These are phyloP conservation scores for Apotomis betuletana DNA, from an alignment of 2,888 invertebrate genomes.

Conservation along the genomic window DNA sequence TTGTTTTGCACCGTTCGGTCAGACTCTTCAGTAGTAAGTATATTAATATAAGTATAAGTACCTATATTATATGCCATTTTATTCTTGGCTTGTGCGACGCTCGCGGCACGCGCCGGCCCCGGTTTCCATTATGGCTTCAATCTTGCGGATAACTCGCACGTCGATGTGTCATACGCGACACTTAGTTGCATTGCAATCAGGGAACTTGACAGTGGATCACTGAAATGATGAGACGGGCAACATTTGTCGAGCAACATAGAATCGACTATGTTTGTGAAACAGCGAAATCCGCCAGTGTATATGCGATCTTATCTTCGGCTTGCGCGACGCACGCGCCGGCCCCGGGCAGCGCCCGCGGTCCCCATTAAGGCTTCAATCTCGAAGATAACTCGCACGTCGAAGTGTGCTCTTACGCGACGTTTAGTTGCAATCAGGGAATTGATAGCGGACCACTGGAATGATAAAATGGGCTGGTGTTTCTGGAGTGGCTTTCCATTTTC, in stretches of 20 bases:
- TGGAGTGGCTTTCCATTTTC: neutral
- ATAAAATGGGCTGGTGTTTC: slow-evolving; percentile 19
- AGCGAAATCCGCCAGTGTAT: neutral
- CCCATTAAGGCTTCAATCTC: slow-evolving; percentile 34
- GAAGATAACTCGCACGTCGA: slow-evolving; percentile 36
- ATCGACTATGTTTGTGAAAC: too few relatives aligned
- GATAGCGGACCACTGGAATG: slow-evolving; percentile 19
- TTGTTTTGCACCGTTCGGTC: too few relatives aligned
- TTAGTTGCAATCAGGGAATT: slow-evolving; percentile 37
- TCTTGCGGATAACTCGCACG: slow-evolving; percentile 34
- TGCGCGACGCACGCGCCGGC: slow-evolving; percentile 34
- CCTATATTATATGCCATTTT: neutral
- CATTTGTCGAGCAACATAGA: too few relatives aligned
- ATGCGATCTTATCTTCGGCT: slow-evolving; percentile 19
- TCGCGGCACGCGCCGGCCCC: slow-evolving; percentile 37
- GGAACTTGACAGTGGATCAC: slow-evolving; percentile 16
- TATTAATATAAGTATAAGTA: too few relatives aligned
- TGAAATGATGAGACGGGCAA: slow-evolving; percentile 7
- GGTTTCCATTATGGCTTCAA: slow-evolving; percentile 30
- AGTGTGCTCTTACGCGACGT: slow-evolving; percentile 39
- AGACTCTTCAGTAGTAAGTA: too few relatives aligned
- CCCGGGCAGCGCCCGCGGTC: slow-evolving; percentile 19
- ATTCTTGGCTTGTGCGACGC: slow-evolving; percentile 20
- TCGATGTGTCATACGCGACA: slow-evolving; percentile 39
- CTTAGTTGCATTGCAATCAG: slow-evolving; percentile 33